Evolutionary conservation across 2,113 vertebrate genomes (phyloP).

Genomic region (Oreotrochilus melanogaster): DNA sequence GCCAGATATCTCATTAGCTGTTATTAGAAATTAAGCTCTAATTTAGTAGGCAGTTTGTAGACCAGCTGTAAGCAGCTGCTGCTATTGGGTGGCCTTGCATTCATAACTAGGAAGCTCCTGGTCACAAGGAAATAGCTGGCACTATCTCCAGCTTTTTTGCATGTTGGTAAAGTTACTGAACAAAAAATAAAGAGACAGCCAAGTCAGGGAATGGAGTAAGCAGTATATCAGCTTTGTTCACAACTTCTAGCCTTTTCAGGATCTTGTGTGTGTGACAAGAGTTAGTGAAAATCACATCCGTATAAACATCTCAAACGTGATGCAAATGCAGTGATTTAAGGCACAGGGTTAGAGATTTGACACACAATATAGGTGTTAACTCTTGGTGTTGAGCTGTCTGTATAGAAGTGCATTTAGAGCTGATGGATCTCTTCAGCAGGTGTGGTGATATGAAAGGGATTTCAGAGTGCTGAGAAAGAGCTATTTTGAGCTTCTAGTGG

Average conservation of each 20-base stretch:
- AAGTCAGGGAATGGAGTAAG: neutral
- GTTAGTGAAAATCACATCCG: accelerated
- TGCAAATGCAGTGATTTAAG: neutral
- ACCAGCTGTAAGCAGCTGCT: neutral
- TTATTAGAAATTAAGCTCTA: neutral
- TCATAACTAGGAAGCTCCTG: neutral
- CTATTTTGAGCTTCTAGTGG: neutral
- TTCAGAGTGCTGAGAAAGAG: neutral
- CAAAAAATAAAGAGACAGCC: neutral
- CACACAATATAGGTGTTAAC: neutral
- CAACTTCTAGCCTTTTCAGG: neutral
- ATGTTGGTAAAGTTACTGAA: neutral
- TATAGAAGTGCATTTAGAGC: neutral
- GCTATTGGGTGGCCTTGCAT: neutral
- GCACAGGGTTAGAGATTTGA: neutral
- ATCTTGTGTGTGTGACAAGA: neutral
- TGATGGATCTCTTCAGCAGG: neutral
- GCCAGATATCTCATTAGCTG: neutral
- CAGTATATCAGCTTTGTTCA: neutral
- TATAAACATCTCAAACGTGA: neutral
- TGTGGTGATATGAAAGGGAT: neutral
- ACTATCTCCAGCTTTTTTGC: neutral
- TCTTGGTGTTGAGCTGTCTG: neutral
- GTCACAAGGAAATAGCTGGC: neutral
- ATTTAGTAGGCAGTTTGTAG: neutral